Evolutionary conservation across 2,797 vertebrate genomes (phyloP).

Genomic region (Ceryle rudis): DNA sequence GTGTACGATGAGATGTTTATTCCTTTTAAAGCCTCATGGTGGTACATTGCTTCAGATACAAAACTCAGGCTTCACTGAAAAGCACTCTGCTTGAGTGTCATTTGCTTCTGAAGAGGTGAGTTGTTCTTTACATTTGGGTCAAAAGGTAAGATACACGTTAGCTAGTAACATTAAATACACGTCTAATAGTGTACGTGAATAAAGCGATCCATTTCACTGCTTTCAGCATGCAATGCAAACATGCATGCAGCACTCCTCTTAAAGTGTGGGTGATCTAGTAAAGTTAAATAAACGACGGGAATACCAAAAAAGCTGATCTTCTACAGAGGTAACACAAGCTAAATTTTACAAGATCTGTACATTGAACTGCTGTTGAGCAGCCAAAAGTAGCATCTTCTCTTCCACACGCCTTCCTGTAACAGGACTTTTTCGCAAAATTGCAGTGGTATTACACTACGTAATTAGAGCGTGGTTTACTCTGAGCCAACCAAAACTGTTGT

Average conservation of each 20-base stretch:
- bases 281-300: neutral
- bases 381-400: neutral
- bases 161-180: neutral
- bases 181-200: neutral
- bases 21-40: neutral
- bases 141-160: neutral
- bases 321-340: neutral
- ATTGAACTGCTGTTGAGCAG: neutral
- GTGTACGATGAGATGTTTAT: neutral
- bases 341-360: neutral
- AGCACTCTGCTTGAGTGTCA: neutral
- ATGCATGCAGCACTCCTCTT: neutral
- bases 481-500: neutral
- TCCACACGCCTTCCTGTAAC: neutral
- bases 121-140: neutral
- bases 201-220: neutral
- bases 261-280: neutral
- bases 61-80: neutral
- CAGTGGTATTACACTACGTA: rapidly evolving
- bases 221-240: neutral
- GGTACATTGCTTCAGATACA: neutral
- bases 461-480: neutral
- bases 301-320: neutral
- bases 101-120: neutral
- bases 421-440: neutral